Conservation (phyloP, 2,797 vertebrate genomes). For the Chiloscyllium punctatum region DNA sequence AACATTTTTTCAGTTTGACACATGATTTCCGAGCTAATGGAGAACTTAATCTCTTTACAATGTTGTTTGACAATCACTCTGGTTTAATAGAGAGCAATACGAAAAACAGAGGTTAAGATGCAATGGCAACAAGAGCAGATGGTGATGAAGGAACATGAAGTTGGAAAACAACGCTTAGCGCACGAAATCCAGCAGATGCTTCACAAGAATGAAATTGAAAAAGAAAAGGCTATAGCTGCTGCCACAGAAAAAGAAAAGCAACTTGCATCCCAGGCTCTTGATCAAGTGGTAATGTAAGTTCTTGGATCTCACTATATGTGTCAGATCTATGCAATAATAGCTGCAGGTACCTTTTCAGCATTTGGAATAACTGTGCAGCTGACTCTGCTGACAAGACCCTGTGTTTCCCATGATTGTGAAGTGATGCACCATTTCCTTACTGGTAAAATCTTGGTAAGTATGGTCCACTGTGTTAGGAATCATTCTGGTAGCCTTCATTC, state of each 20-base stretch:
- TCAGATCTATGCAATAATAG: not conserved
- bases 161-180: conserved; percentile 50
- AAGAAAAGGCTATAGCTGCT: conserved; percentile 45
- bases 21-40: not conserved
- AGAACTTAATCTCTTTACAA: conserved; percentile 21
- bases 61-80: conserved; percentile 34
- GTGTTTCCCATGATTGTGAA: not conserved
- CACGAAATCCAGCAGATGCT: conserved; percentile 51
- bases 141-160: conserved; percentile 47
- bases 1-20: not conserved
- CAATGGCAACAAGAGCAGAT: conserved; percentile 45
- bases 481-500: not conserved
- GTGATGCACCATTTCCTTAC: not conserved
- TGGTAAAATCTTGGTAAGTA: not conserved
- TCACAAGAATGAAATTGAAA: conserved; percentile 49
- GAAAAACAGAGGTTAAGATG: conserved; percentile 45
- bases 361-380: not conserved
- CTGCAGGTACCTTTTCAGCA: not conserved
- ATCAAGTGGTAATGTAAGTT: conserved; percentile 47
- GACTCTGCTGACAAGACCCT: not conserved
- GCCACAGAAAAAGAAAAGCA: conserved; percentile 49
- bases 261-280: conserved; percentile 38
- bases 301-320: not conserved
- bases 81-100: conserved; percentile 48
- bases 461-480: not conserved